Base-by-base conservation (phyloP, 2,113 vertebrate genomes). In the Anarhynchus alexandrinus region DNA sequence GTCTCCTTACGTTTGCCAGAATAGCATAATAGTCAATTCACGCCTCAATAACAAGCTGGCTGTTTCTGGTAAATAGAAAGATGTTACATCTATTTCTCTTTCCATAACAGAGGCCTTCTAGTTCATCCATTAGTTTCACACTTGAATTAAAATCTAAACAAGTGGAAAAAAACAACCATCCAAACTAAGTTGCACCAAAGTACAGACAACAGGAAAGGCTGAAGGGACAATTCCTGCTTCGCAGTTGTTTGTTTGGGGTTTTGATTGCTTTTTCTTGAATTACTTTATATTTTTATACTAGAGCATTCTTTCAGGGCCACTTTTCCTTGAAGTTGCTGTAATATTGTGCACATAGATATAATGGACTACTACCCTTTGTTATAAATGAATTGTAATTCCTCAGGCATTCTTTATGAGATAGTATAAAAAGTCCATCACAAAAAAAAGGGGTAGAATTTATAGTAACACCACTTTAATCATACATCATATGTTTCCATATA, bases 11-110 rank as follows among this genome's bases (percentile, higher is more conserved):
- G 52, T 89, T 96, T 89, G 52, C 71, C 42, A 91, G 55, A 82
- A 77, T 36, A 66, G 64, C 70, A 40, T 54, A 92, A 92, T 55
- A 97, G 70, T 71, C 89, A 62, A 61, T 93, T 92, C 71, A 47
- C 16, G 81, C 27, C 59, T 88, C 84, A 55, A 36, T 70, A 85
- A 83, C 67, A 81, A 71, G 67, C 67, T 80, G 87, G 58, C 38
- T 82, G 36, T 58, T 93, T 80, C 85, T 71, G 36, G 67, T 90
- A 96, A 95, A 90, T 79, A 74, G 59, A 65, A 94, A 83, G 80
- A 65, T 92, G 86, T 76, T 67, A 7, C 34, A 78, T 57, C n/a
- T 57, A 57, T 79, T 96, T 94, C 47, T 86, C 38, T 84, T 90
- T 65, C 72, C 14, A 15, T 25, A 76, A 62, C 38, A 83, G 8